Evolutionary conservation across 2,888 invertebrate genomes (phyloP), one percentile per base, ranked within the genome.

Genomic region (Lypha dubia): DNA sequence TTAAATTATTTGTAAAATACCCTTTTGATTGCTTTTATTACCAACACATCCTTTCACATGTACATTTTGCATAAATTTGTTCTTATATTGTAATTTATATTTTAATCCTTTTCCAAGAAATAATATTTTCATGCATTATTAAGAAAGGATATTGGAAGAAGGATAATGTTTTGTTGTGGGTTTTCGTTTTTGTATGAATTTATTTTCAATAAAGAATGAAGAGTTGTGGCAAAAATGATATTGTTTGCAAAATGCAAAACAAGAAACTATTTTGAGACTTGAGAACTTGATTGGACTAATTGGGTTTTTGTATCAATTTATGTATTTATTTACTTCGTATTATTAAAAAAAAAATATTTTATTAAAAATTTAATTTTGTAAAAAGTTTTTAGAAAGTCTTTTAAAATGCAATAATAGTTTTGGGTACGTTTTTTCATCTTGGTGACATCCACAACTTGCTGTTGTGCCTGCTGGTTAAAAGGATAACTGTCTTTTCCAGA

Each of bases 121-220:
- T 28, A 32, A 38, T 17, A 56, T 41, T 56, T 46, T 46, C 35
- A 35, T 73, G 8, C 11, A 49, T 24, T 62, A 73, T 73, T 60
- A 22, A 35, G 20, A 35, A 73, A 38, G 38, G 15, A 44, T 17
- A 20, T 46, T 9, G n/a, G 28, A 44, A 41, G 17, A 4, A 46
- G 32, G 7, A 58, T 22, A 22, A 15, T n/a, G 6, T 67, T 20
- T 24, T 53, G 17, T 13, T 38, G 20, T 65, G 46, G 1, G 11
- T 9, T n/a, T n/a, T 51, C 6, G 9, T 24, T 38, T 6, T 20
- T 1, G 1, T 46, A 41, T 6, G 17, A 7, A 17, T 46, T 8
- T 46, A 11, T 17, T 46, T 13, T n/a, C n/a, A 46, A 17, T 46
- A 46, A 17, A 46, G 46, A 4, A 17, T 4, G 17, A 3, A n/a